Base-by-base conservation (phyloP, 2,797 vertebrate species). In the Eulemur albifrons region DNA sequence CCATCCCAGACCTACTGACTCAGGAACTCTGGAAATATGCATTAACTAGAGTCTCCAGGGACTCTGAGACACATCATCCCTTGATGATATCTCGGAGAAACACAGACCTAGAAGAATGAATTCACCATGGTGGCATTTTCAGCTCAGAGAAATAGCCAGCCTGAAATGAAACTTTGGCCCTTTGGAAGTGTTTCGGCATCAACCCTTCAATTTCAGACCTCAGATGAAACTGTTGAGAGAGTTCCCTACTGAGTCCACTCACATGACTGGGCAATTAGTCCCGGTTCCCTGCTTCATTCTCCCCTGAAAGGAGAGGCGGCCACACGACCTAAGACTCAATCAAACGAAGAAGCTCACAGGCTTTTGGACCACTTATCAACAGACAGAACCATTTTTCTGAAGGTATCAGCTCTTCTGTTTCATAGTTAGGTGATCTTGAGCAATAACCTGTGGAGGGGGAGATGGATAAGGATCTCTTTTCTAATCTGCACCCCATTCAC, bases 191-290 rank as follows among this genome's bases (percentile, higher is more conserved):
- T 92, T 80, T 48, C n/a, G 73, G 77, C 43, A 75, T 79, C 23
- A 84, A 21, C 17, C 27, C 59, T 90, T 52, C 50, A 69, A 80
- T 82, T 89, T 81, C 67, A 89, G 59, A 72, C 40, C 38, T 88
- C 59, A 63, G 27, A 87, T 93, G 84, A 90, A 97, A 73, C 21
- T 63, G 45, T 48, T 63, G 90, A 90, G 45, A 94, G 77, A 84
- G 40, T 61, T 90, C 12, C 18, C 10, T 91, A 10, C 25, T 76
- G 14, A 2, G 3, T 69, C 40, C 50, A 79, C 79, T 92, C 54
- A 35, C 77, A 57, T 40, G 90, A 61, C 69, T 61, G 32, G 61
- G 54, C 81, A 70, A 77, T 96, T 95, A 96, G 85, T 69, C 67
- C 67, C 43, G 50, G 90, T 43, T 82, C 63, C 35, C 69, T 35